Percentiles rank a stretch among this genome's conserved stretches.
Conservation (phyloP, 2,113 vertebrate genomes). For the Triplophysa rosa region DNA sequence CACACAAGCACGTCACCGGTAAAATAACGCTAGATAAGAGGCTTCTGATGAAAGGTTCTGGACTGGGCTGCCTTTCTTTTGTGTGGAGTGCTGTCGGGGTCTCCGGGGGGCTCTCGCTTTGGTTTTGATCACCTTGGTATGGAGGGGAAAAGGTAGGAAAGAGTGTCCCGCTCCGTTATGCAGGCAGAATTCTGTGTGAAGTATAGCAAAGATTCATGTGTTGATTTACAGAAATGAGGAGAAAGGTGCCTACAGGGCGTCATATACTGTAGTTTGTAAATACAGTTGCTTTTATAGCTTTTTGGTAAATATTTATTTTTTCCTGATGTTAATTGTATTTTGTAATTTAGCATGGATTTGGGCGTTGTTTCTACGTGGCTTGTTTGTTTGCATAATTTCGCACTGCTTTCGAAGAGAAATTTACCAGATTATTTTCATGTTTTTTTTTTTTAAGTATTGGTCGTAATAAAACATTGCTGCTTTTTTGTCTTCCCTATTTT, state of each 20-base stretch:
- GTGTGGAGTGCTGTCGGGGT: conserved; percentile 29
- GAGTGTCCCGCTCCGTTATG: neutral
- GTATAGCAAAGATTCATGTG: neutral
- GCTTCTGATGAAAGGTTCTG: conserved; percentile 36
- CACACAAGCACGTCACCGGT: neutral
- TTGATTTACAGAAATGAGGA: conserved; percentile 1
- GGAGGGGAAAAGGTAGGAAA: neutral
- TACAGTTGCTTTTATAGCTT: neutral
- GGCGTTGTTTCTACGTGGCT: neutral
- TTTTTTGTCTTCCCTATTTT: no score
- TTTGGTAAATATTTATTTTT: conserved; percentile 23
- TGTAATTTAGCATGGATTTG: neutral
- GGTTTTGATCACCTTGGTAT: neutral
- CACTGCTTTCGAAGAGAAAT: conserved; percentile 10
- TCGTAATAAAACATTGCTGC: conserved; percentile 45
- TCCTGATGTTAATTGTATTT: neutral
- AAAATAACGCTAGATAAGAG: conserved; percentile 23
- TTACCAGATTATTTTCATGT: conserved; percentile 28
- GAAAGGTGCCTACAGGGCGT: neutral
- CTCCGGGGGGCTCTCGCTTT: neutral
- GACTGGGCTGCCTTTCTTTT: neutral
- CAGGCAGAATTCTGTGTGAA: conserved; percentile 5
- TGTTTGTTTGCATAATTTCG: conserved; percentile 12
- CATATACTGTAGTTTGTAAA: neutral
- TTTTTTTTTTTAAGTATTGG: conserved; percentile 41